These are phyloP conservation scores for Monoplex corrugatus DNA, from an alignment of 2,888 invertebrate genomes.

Conservation along the genomic window DNA sequence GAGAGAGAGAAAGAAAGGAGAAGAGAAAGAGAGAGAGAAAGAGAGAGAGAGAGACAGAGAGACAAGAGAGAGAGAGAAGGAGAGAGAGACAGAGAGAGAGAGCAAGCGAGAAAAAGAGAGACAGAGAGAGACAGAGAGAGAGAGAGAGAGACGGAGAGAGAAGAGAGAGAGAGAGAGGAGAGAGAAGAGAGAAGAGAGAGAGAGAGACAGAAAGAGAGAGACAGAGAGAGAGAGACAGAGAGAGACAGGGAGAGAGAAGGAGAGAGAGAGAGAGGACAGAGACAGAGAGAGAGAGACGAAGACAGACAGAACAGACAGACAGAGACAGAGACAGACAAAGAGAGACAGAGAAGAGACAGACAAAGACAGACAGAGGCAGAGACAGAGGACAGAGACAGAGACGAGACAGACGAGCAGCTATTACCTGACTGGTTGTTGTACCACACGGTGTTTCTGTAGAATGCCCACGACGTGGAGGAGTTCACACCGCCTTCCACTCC, in stretches of 20 bases:
- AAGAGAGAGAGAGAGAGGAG: background rate
- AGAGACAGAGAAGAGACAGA: background rate
- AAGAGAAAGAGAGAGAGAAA: no score
- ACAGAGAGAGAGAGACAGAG: background rate
- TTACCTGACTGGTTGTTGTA: conserved; percentile 65
- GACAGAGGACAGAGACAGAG: background rate
- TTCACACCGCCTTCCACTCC: conserved; percentile 71
- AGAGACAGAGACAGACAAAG: background rate
- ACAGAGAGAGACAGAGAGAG: background rate
- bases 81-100: background rate
- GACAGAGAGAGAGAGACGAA: background rate
- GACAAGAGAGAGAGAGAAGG: background rate
- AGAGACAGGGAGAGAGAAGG: no score
- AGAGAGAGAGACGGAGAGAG: background rate
- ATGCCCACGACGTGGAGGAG: conserved; percentile 73
- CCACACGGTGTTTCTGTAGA: conserved; percentile 71
- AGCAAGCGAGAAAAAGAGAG: background rate
- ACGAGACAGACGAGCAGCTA: background rate
- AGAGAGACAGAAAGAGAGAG: background rate
- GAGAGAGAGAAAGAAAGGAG: no score
- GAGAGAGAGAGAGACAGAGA: no score
- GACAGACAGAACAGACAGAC: background rate
- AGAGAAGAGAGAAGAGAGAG: no score
- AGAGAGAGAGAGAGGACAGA: no score
- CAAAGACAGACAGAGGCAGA: background rate